Conservation (phyloP, 1,140 invertebrate genomes). For the Aphelenchoides besseyi region DNA sequence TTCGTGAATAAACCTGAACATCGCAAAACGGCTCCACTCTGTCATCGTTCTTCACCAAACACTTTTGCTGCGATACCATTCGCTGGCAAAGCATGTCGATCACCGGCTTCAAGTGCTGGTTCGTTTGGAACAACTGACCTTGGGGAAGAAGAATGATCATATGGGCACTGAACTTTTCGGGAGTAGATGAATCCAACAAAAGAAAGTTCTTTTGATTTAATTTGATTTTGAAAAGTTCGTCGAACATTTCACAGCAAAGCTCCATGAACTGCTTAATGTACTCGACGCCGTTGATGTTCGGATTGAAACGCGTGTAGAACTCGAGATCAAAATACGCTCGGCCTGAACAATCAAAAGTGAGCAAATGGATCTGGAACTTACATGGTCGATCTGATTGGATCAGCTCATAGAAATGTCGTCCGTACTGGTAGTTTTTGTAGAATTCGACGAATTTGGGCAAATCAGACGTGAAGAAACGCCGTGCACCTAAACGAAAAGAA, state of each 20-base stretch:
- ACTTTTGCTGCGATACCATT: constrained; percentile 34
- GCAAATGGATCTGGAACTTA: not conserved
- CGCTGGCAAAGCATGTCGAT: constrained; percentile 65
- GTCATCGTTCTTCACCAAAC: constrained; percentile 62
- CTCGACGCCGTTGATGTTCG: constrained; percentile 64
- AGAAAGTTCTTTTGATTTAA: constrained; percentile 63
- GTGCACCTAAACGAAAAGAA: not conserved
- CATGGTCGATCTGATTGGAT: constrained; percentile 65
- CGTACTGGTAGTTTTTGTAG: not conserved
- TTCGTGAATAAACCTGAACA: constrained; percentile 70
- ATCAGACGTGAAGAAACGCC: not conserved
- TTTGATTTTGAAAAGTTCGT: constrained; percentile 11
- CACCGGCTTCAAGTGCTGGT: constrained; percentile 68
- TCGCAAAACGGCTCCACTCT: constrained; percentile 68
- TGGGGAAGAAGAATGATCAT: constrained; percentile 68
- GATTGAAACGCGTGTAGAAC: constrained; percentile 67
- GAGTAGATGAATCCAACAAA: constrained; percentile 69
- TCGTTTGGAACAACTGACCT: constrained; percentile 67
- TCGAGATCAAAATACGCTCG: constrained; percentile 74
- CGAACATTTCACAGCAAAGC: constrained; percentile 3
- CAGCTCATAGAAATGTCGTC: constrained; percentile 68
- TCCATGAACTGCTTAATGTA: constrained; percentile 26
- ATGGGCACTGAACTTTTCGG: constrained; percentile 71
- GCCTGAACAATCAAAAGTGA: constrained; percentile 60
- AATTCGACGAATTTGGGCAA: not conserved